Conservation (phyloP, 2,888 invertebrate genomes). For the Stictocephala bisonia region DNA sequence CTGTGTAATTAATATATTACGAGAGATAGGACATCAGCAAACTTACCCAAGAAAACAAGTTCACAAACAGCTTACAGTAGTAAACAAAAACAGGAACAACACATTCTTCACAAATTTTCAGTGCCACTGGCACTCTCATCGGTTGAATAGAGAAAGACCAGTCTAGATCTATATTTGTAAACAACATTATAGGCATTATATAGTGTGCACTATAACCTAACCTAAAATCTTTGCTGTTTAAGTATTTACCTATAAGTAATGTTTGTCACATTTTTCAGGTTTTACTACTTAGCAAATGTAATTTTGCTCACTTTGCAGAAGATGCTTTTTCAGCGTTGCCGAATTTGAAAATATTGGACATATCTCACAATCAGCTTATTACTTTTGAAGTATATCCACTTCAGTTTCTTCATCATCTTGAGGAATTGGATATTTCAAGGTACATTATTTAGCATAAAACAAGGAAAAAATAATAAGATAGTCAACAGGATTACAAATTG, state of each 20-base stretch:
- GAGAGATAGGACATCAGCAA: no score
- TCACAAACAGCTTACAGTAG: background rate
- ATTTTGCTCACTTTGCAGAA: background rate
- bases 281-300: background rate
- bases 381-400: background rate
- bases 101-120: no score
- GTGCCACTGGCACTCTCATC: no score
- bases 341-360: background rate
- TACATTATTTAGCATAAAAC: background rate
- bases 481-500: no score
- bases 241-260: background rate
- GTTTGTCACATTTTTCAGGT: background rate
- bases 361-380: conserved; percentile 2
- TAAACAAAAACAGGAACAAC: no score
- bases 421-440: conserved; percentile 7
- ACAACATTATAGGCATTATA: no score
- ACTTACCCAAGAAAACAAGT: no score
- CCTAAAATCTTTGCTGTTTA: no score
- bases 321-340: background rate
- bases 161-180: background rate
- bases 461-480: no score
- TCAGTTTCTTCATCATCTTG: background rate
- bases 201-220: no score
- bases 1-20: no score
- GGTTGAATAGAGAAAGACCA: background rate